Conservation (phyloP, 2,888 invertebrate genomes). For the Orchesella flavescens region DNA sequence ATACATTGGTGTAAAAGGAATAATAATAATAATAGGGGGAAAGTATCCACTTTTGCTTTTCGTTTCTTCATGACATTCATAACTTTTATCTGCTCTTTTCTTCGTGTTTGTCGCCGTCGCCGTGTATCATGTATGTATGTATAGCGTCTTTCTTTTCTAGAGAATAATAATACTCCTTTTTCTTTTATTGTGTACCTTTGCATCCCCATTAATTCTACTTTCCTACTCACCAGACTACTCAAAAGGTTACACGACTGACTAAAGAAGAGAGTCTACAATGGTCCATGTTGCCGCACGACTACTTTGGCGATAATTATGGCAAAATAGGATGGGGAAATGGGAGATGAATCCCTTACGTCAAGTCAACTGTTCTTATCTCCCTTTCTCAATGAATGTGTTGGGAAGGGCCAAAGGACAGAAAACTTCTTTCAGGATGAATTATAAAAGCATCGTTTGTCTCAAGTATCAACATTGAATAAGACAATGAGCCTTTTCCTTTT, state of each 20-base stretch:
- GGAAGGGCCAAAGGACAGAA: slow-evolving; percentile 27
- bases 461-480: slow-evolving; percentile 22
- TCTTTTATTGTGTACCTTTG: slow-evolving; percentile 1
- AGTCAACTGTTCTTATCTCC: slow-evolving; percentile 36
- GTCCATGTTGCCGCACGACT: background rate
- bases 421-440: slow-evolving; percentile 18
- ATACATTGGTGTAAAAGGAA: too few species aligned
- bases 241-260: background rate
- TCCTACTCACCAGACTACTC: background rate
- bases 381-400: slow-evolving; percentile 23
- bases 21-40: background rate
- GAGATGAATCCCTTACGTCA: slow-evolving; percentile 32
- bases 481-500: slow-evolving; percentile 16
- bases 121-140: too few species aligned
- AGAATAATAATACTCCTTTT: slow-evolving; percentile 9
- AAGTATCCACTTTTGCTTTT: background rate
- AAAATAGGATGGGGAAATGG: slow-evolving; percentile 22
- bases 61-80: background rate
- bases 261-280: background rate
- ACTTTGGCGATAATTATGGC: slow-evolving; percentile 17
- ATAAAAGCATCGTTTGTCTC: slow-evolving; percentile 16
- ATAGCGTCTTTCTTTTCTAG: background rate
- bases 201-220: background rate
- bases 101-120: slow-evolving; percentile 13
- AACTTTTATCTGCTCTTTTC: background rate